Evolutionary conservation across 2,797 vertebrate genomes (phyloP).

Genomic region (Cryptoprocta ferox): DNA sequence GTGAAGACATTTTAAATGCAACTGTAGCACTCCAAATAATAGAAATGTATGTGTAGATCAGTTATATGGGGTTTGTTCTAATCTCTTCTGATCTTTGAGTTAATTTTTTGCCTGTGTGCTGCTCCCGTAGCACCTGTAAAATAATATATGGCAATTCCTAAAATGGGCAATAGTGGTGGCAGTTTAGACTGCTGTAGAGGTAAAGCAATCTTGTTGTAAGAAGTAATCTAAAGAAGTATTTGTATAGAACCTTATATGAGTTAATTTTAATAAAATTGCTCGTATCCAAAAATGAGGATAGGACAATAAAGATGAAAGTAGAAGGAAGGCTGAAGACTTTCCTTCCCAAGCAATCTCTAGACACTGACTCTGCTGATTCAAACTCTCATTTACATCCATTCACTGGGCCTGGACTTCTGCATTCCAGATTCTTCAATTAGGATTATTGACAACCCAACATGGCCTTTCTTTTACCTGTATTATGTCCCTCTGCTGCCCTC

Average conservation of each 20-base stretch:
- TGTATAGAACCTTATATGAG: not conserved
- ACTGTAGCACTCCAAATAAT: not conserved
- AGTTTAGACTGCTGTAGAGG: not conserved
- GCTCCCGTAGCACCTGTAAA: not conserved
- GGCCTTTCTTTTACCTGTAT: not conserved
- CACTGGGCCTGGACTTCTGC: not conserved
- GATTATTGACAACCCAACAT: conserved; percentile 68
- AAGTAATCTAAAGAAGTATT: not conserved
- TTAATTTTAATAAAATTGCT: not conserved
- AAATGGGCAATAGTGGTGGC: not conserved
- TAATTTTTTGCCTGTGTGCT: not conserved
- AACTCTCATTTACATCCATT: not conserved
- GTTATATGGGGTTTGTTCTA: not conserved
- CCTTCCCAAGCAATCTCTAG: not conserved
- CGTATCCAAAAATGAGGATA: not conserved
- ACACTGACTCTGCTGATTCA: not conserved
- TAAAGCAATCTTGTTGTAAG: not conserved
- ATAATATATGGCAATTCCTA: not conserved
- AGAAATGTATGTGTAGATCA: not conserved
- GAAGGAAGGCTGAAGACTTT: not conserved
- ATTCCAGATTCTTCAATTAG: not conserved
- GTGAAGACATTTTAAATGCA: not conserved
- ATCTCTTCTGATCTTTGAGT: not conserved
- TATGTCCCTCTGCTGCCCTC: conserved; percentile 69
- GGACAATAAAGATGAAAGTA: not conserved